Conservation (phyloP, 2,797 vertebrate genomes). For the Peromyscus attwateri region DNA sequence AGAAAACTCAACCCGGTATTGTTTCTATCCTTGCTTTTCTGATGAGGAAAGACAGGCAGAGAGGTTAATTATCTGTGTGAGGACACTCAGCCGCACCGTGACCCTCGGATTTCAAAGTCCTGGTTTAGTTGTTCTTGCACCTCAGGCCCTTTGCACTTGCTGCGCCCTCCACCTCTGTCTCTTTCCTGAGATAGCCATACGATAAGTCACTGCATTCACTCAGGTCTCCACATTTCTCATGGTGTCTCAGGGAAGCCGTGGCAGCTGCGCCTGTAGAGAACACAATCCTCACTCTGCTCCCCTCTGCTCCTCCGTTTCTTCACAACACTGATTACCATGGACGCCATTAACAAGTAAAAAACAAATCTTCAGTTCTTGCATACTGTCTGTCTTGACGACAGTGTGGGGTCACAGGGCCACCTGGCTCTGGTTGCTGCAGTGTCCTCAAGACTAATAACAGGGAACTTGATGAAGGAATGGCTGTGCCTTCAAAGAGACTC, state of each 20-base stretch:
- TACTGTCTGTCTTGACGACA: not conserved
- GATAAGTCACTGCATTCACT: not conserved
- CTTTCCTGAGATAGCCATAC: not conserved
- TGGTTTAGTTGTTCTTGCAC: not conserved
- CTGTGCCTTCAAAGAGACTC: not conserved
- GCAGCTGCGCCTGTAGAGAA: not conserved
- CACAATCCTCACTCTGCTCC: not conserved
- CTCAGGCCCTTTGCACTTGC: constrained; percentile 31
- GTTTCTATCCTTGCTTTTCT: not conserved
- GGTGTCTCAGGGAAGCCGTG: not conserved
- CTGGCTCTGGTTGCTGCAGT: not conserved
- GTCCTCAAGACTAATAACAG: not conserved
- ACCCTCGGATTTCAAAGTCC: not conserved
- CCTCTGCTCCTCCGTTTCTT: not conserved
- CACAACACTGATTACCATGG: not conserved
- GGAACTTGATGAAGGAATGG: not conserved
- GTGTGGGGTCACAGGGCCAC: not conserved
- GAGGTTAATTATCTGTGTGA: not conserved
- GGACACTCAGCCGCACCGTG: not conserved
- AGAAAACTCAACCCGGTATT: not conserved
- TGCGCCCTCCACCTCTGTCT: not conserved
- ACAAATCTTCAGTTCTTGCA: not conserved
- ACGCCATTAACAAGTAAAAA: not conserved
- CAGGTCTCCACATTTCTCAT: not conserved
- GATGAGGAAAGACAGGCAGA: not conserved